phyloP scores from a whole-genome alignment of 2,113 vertebrate genomes.

The Paradoxurus hermaphroditus region DNA sequence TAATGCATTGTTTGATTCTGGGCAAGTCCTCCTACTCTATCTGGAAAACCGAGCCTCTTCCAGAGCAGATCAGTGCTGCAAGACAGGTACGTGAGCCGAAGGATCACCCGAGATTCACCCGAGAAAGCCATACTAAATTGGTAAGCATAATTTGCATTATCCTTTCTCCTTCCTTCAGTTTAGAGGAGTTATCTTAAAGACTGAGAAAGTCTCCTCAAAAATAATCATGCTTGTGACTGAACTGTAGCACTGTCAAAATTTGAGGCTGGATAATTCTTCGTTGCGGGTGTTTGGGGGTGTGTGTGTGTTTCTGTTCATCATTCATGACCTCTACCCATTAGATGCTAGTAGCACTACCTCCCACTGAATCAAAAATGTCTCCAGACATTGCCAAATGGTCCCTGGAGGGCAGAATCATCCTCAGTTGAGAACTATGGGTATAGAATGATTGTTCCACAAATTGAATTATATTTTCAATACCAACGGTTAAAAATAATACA shows the following conservation, averaged over 20 bases:
- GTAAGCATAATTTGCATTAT: not conserved
- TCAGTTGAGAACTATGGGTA: not conserved
- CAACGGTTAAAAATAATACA: not conserved
- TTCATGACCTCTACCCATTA: not conserved
- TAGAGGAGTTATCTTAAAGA: not conserved
- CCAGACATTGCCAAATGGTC: not conserved
- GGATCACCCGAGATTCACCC: too few species aligned
- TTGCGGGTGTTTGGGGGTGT: not conserved
- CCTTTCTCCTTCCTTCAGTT: not conserved
- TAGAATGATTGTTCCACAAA: not conserved
- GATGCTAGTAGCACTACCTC: not conserved
- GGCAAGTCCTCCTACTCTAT: too few species aligned
- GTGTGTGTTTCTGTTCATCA: not conserved
- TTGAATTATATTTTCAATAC: not conserved
- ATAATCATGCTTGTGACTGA: too few species aligned
- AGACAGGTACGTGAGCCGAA: accelerated
- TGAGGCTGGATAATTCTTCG: not conserved
- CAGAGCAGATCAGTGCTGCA: not conserved
- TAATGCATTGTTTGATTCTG: not conserved
- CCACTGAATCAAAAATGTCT: not conserved
- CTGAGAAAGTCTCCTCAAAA: not conserved
- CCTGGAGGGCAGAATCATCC: not conserved
- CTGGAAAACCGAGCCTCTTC: not conserved
- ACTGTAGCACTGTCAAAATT: not conserved
- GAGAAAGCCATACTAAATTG: not conserved